phyloP scores from a whole-genome alignment of 2,113 vertebrate genomes.

The Toxotes chatareus region DNA sequence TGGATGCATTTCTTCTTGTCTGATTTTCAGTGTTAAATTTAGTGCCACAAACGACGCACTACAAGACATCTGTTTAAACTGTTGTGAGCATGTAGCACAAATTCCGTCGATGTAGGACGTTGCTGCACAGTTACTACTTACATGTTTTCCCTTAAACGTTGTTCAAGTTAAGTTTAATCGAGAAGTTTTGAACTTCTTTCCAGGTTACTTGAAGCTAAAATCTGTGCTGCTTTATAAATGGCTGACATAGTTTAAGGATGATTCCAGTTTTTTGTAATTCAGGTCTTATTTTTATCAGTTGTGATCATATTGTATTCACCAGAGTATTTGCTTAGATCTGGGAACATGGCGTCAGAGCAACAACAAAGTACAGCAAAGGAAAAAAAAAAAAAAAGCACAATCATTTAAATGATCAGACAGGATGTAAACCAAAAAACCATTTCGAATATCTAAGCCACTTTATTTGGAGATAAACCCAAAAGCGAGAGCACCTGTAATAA shows the following conservation, averaged over 20 bases:
- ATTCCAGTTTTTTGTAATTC: too few species aligned
- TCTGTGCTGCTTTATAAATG: not conserved
- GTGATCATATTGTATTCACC: too few species aligned
- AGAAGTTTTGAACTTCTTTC: not conserved
- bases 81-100: not conserved
- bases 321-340: too few species aligned
- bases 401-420: too few species aligned
- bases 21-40: conserved; percentile 29
- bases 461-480: not conserved
- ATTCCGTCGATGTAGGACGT: not conserved
- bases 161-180: not conserved
- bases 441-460: not conserved
- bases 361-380: too few species aligned
- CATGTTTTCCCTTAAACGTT: not conserved
- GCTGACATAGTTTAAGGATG: not conserved
- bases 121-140: not conserved
- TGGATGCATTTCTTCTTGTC: not conserved
- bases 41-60: conserved; percentile 18
- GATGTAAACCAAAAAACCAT: too few species aligned
- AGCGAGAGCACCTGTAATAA: not conserved
- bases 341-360: too few species aligned
- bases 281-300: too few species aligned
- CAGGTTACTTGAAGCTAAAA: not conserved
- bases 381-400: too few species aligned
- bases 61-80: not conserved